A percentile compares a stretch with the other conserved stretches of the same genome.
phyloP scores from a whole-genome alignment of 2,888 invertebrate genomes.

The Xestia xanthographa region DNA sequence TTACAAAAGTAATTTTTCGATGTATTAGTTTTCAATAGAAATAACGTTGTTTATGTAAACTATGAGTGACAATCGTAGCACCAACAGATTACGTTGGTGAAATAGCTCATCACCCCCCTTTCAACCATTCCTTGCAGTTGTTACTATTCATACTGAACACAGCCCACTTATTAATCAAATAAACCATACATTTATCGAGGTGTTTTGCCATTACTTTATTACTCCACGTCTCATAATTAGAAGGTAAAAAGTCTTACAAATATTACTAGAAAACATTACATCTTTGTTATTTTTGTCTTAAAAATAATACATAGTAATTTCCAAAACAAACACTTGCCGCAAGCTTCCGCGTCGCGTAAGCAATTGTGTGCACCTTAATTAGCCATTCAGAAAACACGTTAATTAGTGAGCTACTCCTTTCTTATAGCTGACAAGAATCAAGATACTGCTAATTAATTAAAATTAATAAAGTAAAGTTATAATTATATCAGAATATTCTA shows the following conservation, averaged over 20 bases:
- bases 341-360: not conserved
- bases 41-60: not conserved
- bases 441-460: conserved; percentile 18
- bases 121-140: not conserved
- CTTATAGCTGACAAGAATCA: conserved; percentile 17
- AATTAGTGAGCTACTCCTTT: conserved; percentile 36
- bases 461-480: not conserved
- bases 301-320: not conserved
- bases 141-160: not conserved
- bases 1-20: not conserved
- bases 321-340: not conserved
- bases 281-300: not conserved
- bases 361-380: conserved; percentile 24
- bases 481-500: not conserved
- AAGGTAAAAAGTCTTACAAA: not conserved
- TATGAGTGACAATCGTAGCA: not conserved
- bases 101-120: not conserved
- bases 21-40: not conserved
- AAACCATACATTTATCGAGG: too few species aligned
- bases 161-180: too few species aligned
- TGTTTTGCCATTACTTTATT: too few species aligned
- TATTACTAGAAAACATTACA: not conserved
- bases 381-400: conserved; percentile 35
- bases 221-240: not conserved
- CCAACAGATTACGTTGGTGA: not conserved